Evolutionary conservation across 2,888 invertebrate genomes (phyloP).

Genomic region (Pyrrhosoma nymphula): DNA sequence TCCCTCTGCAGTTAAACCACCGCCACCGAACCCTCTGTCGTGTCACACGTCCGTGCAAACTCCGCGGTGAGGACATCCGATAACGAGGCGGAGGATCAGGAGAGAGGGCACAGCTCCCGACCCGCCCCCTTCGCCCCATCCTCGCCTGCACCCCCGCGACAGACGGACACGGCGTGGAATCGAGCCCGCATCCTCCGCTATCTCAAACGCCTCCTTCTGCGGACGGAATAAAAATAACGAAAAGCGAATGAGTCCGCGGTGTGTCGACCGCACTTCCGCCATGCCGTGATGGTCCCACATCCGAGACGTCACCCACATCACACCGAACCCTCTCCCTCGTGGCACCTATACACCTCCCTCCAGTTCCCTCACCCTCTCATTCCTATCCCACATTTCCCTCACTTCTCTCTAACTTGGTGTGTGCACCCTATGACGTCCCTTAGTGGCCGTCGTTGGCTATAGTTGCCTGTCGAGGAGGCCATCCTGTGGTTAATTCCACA

Average conservation of each 20-base stretch:
- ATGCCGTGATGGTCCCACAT: slow-evolving; percentile 43
- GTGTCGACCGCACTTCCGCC: slow-evolving; percentile 39
- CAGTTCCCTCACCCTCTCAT: neutral
- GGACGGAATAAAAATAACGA: neutral
- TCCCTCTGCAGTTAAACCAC: slow-evolving; percentile 1
- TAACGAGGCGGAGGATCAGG: too few species aligned
- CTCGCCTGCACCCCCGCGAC: neutral
- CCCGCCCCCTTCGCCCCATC: too few species aligned
- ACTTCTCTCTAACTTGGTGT: neutral
- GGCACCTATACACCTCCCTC: neutral
- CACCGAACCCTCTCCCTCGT: neutral
- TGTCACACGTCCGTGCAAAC: neutral
- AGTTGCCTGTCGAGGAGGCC: neutral
- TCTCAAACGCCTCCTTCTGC: neutral
- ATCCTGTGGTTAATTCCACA: too few species aligned
- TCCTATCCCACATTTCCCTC: neutral
- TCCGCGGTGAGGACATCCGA: neutral
- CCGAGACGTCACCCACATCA: slow-evolving; percentile 12
- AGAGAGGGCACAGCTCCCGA: too few species aligned
- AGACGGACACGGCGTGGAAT: neutral
- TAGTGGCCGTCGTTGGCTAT: neutral
- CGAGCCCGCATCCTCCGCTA: neutral
- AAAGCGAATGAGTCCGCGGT: neutral
- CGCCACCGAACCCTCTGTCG: neutral
- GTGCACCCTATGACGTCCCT: neutral